Evolutionary conservation across 2,797 vertebrate species (phyloP).

Genomic region (Chromobotia macracanthus): DNA sequence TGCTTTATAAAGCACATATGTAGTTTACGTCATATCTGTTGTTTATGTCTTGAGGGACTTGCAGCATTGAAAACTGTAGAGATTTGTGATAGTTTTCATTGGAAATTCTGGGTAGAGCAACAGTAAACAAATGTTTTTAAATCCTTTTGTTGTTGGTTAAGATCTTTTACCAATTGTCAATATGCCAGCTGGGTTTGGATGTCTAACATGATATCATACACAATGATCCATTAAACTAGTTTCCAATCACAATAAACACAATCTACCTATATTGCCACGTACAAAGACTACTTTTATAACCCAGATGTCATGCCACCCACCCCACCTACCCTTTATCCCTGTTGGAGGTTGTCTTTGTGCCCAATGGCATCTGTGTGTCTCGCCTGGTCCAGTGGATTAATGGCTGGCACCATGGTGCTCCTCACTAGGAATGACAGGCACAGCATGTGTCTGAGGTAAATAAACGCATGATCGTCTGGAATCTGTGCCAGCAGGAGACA

Average conservation of each 20-base stretch:
- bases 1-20: background rate
- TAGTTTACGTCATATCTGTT: background rate
- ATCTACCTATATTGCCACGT: background rate
- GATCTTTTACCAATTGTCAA: background rate
- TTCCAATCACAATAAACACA: background rate
- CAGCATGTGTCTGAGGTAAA: constrained; percentile 51
- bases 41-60: background rate
- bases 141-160: background rate
- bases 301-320: constrained; percentile 65
- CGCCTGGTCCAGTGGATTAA: constrained; percentile 64
- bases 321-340: constrained; percentile 35
- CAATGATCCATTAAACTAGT: background rate
- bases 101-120: too few relatives aligned
- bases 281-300: background rate
- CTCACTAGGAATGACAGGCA: constrained; percentile 58
- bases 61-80: too few relatives aligned
- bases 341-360: constrained; percentile 58
- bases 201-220: background rate
- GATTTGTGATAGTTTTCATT: too few relatives aligned
- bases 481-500: constrained; percentile 28
- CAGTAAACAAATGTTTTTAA: too few relatives aligned
- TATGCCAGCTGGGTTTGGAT: background rate
- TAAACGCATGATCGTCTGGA: constrained; percentile 40
- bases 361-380: constrained; percentile 50
- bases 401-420: constrained; percentile 62